Percentiles rank a stretch among this genome's conserved stretches.
phyloP scores from a whole-genome alignment of 1,140 invertebrate species.

The Lepidostoma basale region DNA sequence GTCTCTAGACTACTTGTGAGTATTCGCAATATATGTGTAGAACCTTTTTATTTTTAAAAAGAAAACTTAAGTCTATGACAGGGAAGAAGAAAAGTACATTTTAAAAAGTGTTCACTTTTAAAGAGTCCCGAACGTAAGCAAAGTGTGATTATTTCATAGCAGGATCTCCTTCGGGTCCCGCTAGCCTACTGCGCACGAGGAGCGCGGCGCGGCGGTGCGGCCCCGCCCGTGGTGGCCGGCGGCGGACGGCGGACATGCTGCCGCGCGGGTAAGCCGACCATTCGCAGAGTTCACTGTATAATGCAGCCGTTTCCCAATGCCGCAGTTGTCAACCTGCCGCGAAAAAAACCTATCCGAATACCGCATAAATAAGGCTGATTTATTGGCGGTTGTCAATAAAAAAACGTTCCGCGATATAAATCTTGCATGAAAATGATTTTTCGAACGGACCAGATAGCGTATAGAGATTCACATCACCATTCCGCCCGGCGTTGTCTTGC shows the following conservation, averaged over 20 bases:
- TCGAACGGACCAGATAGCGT: slow-evolving; percentile 11
- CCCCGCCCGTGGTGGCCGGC: background rate
- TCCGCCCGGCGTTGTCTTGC: background rate
- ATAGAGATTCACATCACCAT: background rate
- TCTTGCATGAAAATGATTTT: slow-evolving; percentile 37
- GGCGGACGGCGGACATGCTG: background rate
- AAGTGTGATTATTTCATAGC: too few relatives aligned
- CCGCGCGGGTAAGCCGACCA: slow-evolving; percentile 7
- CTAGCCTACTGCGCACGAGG: too few relatives aligned
- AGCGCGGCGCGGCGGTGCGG: background rate
- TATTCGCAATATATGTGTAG: too few relatives aligned
- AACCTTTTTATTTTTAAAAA: too few relatives aligned
- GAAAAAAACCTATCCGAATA: slow-evolving; percentile 35
- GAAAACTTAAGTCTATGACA: too few relatives aligned
- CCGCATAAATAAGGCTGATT: slow-evolving; percentile 38
- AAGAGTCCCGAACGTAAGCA: too few relatives aligned
- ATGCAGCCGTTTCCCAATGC: slow-evolving; percentile 13
- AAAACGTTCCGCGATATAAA: slow-evolving; percentile 30
- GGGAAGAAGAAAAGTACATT: too few relatives aligned
- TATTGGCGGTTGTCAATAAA: slow-evolving; percentile 37
- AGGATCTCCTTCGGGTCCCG: too few relatives aligned
- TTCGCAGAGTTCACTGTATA: slow-evolving; percentile 34
- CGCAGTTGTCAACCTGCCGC: slow-evolving; percentile 33
- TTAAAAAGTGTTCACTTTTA: too few relatives aligned
- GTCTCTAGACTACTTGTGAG: too few relatives aligned